A percentile compares a stretch with the other conserved stretches of the same genome.
These are phyloP conservation scores for Brachionus paranguensis DNA, from an alignment of 1,140 invertebrate species.

Conservation along the genomic window DNA sequence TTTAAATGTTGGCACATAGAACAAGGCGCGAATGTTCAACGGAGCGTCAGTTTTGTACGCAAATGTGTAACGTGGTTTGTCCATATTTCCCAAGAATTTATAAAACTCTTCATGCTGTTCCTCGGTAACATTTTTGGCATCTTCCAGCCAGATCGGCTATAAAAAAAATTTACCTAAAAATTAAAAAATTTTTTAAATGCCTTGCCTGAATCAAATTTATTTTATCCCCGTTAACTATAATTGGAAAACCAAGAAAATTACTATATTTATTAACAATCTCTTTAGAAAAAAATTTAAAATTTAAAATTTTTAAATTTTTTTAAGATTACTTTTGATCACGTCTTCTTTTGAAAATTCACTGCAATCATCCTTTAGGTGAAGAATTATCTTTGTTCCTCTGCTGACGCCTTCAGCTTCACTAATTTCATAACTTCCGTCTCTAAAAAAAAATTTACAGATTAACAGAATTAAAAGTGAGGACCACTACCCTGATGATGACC, in stretches of 20 bases:
- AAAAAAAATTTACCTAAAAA: conserved; percentile 45
- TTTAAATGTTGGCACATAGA: conserved; percentile 85
- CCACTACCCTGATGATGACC: conserved; percentile 78
- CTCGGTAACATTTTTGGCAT: conserved; percentile 75
- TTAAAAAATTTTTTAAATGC: conserved; percentile 37
- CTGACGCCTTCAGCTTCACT: conserved; percentile 73
- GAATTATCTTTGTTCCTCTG: conserved; percentile 83
- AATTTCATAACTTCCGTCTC: conserved; percentile 80
- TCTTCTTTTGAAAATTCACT: conserved; percentile 81
- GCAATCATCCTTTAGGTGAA: conserved; percentile 76
- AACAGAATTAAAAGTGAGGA: not conserved
- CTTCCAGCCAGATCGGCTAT: conserved; percentile 84
- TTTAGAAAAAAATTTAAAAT: conserved; percentile 51
- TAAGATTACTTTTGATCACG: conserved; percentile 65
- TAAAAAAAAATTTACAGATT: conserved; percentile 48
- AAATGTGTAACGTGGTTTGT: conserved; percentile 63
- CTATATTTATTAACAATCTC: conserved; percentile 90
- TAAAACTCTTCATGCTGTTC: conserved; percentile 83
- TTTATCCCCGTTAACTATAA: conserved; percentile 79
- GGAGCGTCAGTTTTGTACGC: conserved; percentile 73
- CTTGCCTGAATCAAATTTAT: conserved; percentile 73
- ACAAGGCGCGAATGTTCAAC: conserved; percentile 76
- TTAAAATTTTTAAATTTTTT: not conserved
- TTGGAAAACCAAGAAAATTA: conserved; percentile 88
- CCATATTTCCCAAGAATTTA: conserved; percentile 76